phyloP scores from a whole-genome alignment of 2,797 vertebrate genomes.

The Spinus olivaceus region DNA sequence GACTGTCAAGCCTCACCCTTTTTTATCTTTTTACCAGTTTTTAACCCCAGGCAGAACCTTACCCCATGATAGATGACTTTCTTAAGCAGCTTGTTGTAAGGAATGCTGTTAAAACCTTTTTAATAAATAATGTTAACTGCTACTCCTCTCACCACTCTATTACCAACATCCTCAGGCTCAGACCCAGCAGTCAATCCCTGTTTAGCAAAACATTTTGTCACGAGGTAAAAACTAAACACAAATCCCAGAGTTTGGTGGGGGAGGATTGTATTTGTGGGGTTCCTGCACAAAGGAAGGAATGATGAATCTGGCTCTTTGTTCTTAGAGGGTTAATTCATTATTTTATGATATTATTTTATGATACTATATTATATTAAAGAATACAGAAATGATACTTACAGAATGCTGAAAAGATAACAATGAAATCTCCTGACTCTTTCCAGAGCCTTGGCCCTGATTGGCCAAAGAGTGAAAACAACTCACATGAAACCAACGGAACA shows the following conservation, averaged over 20 bases:
- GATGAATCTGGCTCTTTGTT: too few species aligned
- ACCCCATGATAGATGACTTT: background rate
- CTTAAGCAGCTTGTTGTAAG: background rate
- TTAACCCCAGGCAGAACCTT: background rate
- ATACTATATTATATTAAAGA: too few species aligned
- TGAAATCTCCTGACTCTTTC: too few species aligned
- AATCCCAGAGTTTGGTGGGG: background rate
- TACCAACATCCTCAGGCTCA: background rate
- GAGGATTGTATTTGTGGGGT: background rate
- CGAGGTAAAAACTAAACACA: background rate
- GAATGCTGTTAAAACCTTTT: constrained; percentile 18
- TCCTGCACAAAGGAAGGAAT: too few species aligned
- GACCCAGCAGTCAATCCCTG: background rate
- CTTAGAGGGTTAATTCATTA: too few species aligned
- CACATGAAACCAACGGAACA: too few species aligned
- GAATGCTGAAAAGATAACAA: too few species aligned
- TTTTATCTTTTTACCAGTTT: background rate
- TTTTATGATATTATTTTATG: too few species aligned
- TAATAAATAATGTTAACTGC: constrained; percentile 42
- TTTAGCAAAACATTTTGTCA: background rate
- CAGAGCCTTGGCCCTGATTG: too few species aligned
- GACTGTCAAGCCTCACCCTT: background rate
- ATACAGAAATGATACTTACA: too few species aligned
- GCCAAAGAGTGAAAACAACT: too few species aligned
- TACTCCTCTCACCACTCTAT: background rate